Base-by-base conservation (phyloP, 2,797 vertebrate species). In the Clamator glandarius region DNA sequence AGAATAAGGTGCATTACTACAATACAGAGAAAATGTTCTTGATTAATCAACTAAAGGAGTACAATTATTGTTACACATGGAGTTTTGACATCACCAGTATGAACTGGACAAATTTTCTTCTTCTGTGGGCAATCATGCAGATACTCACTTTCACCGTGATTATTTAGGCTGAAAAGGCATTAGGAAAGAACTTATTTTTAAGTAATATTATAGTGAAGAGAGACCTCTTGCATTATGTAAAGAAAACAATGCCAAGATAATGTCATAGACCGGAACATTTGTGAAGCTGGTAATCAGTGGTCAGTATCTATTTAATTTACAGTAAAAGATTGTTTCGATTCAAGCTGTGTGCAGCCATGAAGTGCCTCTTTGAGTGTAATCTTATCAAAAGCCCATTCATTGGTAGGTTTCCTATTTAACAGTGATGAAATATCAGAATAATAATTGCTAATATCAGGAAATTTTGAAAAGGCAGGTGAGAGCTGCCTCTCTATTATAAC, bases 361-460 rank as follows among this genome's bases (percentile, higher is more conserved):
- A 91, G 54, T 77, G 57, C 17, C 73, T 82, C 59, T 92, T 87
- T 59, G 15, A 21, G 15, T 57, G 16, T 18, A 73, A 9, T 75
- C 89, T 66, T 93, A 95, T 93, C 86, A 88, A 93, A 80, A 50
- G 9, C 12, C 39, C 41, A 41, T 92, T 93, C 42, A 85, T 81
- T 68, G 59, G 8, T 86, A 75, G 46, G 23, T 61, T 81, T 84
- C 25, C 69, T 81, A 39, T 29, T 64, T 61, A 62, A 12, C 17
- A 31, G 39, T 76, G 35, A 82, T 62, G 18, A 90, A 82, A 70
- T 7, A 62, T n/a, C 25, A 82, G 70, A 91, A 92, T 50, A 93
- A 73, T 86, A 79, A 67, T 50, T 87, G 25, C 18, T 79, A 64
- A 57, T 81, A 91, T 18, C 26, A 70, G 35, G 26, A 89, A 58